Conservation (phyloP, 2,113 vertebrate species). For the Alces alces region DNA sequence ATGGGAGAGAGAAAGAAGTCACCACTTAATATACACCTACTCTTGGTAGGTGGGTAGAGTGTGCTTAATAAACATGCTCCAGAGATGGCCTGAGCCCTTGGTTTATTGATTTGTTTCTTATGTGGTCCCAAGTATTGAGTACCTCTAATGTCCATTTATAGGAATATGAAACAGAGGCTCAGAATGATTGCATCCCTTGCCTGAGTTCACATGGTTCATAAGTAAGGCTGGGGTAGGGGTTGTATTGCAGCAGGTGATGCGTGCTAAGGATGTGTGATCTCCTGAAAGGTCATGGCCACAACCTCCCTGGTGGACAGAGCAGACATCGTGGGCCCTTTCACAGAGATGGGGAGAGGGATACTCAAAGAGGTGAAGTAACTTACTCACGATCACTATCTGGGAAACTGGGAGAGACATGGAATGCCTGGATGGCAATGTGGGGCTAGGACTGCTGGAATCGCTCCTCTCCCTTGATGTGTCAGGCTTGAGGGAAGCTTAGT, state of each 20-base stretch:
- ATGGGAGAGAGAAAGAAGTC: background rate
- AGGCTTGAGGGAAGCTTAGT: background rate
- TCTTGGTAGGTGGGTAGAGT: no score
- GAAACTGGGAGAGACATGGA: background rate
- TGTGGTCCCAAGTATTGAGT: background rate
- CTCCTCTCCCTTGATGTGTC: background rate
- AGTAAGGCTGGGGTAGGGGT: background rate
- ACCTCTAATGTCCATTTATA: background rate
- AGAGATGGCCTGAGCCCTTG: background rate
- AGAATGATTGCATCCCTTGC: background rate
- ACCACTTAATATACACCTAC: no score
- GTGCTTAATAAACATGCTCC: no score
- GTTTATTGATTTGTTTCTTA: background rate
- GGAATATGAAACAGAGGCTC: background rate
- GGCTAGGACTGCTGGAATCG: background rate
- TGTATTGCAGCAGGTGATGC: background rate
- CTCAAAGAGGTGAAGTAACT: background rate
- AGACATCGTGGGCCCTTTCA: no score
- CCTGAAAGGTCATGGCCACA: background rate
- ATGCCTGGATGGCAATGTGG: background rate
- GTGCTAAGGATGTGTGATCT: background rate
- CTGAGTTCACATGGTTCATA: background rate
- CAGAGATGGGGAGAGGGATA: rapidly evolving
- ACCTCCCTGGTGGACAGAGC: background rate
- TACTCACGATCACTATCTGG: rapidly evolving